A percentile compares a stretch with the other conserved stretches of the same genome.
These are phyloP conservation scores for Podotricha telesiphe DNA, from an alignment of 2,888 invertebrate genomes.

Conservation along the genomic window DNA sequence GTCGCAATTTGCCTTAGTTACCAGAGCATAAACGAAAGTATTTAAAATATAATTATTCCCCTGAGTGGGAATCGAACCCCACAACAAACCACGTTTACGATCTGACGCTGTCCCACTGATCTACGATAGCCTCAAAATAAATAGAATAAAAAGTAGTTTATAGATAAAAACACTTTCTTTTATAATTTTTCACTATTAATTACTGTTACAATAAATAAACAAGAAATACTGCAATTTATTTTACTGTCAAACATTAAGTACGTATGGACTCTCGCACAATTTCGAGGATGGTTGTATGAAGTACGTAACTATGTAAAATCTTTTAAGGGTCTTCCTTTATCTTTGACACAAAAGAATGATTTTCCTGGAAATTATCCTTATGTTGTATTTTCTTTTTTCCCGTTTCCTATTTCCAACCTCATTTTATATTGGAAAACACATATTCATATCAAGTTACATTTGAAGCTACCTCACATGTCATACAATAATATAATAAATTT, in stretches of 20 bases:
- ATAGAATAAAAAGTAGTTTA: no score
- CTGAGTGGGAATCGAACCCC: no score
- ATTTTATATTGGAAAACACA: background rate
- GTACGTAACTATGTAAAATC: constrained; percentile 14
- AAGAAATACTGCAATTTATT: background rate
- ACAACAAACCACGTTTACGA: no score
- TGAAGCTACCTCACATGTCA: background rate
- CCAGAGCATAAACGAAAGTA: no score
- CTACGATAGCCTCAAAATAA: no score
- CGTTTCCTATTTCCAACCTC: background rate
- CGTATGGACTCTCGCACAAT: constrained; percentile 10
- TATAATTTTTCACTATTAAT: no score
- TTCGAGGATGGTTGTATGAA: background rate
- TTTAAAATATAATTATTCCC: no score
- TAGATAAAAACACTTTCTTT: no score
- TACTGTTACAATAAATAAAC: background rate
- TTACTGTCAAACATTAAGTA: constrained; percentile 13
- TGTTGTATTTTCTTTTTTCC: constrained; percentile 3
- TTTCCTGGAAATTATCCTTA: constrained; percentile 19
- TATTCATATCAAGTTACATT: background rate
- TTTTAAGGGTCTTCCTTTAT: constrained; percentile 19
- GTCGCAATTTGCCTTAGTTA: no score
- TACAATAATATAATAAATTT: background rate
- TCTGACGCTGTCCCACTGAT: no score
- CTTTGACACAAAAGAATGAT: constrained; percentile 21